Conservation (phyloP, 92 coral and sea anemone genomes). For the Hydrozoanthus gracilis region DNA sequence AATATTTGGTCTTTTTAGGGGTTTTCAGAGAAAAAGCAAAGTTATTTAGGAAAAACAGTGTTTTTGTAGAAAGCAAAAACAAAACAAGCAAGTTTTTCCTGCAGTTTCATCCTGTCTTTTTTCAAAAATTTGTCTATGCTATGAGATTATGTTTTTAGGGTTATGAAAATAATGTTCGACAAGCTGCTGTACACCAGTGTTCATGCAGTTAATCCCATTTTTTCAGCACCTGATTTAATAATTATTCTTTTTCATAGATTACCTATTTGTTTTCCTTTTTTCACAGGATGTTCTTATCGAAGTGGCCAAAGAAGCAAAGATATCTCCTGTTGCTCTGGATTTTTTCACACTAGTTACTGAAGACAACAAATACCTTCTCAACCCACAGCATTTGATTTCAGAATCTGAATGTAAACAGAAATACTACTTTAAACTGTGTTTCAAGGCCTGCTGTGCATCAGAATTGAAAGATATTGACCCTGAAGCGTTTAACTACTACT, state of each 20-base stretch:
- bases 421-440: constrained; percentile 73
- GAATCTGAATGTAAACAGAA: constrained; percentile 69
- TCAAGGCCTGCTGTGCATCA: constrained; percentile 84
- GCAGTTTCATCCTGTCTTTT: too few species aligned
- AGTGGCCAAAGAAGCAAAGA: constrained; percentile 65
- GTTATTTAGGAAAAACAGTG: too few species aligned
- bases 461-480: constrained; percentile 65
- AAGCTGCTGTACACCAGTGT: too few species aligned
- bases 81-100: too few species aligned
- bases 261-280: constrained; percentile 3
- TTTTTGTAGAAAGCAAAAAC: too few species aligned
- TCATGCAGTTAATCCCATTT: not conserved
- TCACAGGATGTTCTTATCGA: constrained; percentile 87
- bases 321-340: constrained; percentile 80
- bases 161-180: too few species aligned
- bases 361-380: constrained; percentile 70
- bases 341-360: constrained; percentile 88
- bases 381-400: constrained; percentile 72
- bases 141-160: too few species aligned
- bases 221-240: not conserved
- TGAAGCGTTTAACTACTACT: constrained; percentile 73
- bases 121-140: too few species aligned
- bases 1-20: too few species aligned
- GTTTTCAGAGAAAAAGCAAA: too few species aligned
- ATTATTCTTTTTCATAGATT: not conserved